phyloP scores from a whole-genome alignment of 1,140 invertebrate species.

The Aphelinus atriplicis region DNA sequence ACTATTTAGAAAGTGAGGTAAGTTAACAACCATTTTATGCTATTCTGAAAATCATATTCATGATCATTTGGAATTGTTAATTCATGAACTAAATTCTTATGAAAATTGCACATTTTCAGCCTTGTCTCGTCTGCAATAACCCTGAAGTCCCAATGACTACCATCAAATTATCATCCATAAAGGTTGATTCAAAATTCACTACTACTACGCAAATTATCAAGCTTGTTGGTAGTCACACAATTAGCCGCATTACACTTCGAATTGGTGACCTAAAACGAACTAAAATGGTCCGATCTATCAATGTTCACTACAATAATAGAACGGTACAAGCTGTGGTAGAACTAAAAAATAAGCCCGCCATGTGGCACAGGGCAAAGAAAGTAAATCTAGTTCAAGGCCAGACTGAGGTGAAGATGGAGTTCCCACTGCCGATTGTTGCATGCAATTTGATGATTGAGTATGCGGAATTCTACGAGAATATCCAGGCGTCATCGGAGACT shows the following conservation, averaged over 20 bases:
- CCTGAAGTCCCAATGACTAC: constrained; percentile 92
- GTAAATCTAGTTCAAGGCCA: constrained; percentile 89
- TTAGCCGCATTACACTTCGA: constrained; percentile 91
- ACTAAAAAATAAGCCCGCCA: constrained; percentile 92
- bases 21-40: background rate
- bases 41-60: background rate
- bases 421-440: constrained; percentile 94
- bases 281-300: constrained; percentile 97
- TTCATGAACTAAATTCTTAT: background rate
- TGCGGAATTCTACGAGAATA: constrained; percentile 95
- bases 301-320: constrained; percentile 97
- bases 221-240: constrained; percentile 92
- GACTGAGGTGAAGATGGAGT: constrained; percentile 95
- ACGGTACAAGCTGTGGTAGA: constrained; percentile 96
- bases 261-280: constrained; percentile 95
- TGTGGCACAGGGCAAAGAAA: constrained; percentile 97
- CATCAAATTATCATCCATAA: constrained; percentile 93
- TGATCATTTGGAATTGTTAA: too few relatives aligned
- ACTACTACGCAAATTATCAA: constrained; percentile 98
- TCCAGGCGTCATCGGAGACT: constrained; percentile 83
- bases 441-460: constrained; percentile 99
- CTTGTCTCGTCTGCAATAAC: constrained; percentile 97
- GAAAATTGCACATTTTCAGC: constrained; percentile 55
- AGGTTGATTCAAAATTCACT: constrained; percentile 96
- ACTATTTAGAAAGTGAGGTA: constrained; percentile 91